Evolutionary conservation across 2,113 vertebrate species (phyloP), one percentile per base, ranked within the genome.

Genomic region (Muscicapa adusta): DNA sequence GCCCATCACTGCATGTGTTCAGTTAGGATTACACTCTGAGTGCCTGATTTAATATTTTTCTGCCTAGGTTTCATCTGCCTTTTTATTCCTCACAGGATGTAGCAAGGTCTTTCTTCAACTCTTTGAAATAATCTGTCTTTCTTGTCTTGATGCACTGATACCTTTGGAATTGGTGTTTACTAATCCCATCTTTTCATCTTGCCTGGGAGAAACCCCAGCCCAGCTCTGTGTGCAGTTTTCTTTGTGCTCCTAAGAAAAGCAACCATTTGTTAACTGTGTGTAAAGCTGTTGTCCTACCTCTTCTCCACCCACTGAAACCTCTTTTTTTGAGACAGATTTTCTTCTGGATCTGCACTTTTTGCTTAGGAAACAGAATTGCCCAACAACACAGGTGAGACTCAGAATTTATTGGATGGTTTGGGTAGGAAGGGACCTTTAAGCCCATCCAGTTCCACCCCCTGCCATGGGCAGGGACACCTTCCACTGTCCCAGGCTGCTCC

Each of bases 401-500:
- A 3, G 8, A 62, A 62, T 53, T 88, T 26, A 31, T 1, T 13
- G 51, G 33, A 36, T 24, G 43, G 17, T 54, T 90, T 67, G 33
- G 3, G 15, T 45, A 23, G 61, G 71, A 71, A 73, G 13, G 40
- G 34, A 34, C 65, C 51, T 70, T n/a, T 48, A 61, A 42, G 10
- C 7, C 4, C 28, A 63, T 42, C 36, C 2, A 1, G 1, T 47
- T 4, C 54, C 33, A 36, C 22, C 7, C 7, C 5, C 18, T 68
- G 19, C n/a, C 50, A 4, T 2, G 10, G 24, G 14, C 89, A 73
- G 25, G 61, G 61, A 62, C 71, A 31, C 17, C 36, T 63, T 2
- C n/a, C 54, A 36, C 26, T 3, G 1, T 1, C 9, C 9, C 88
- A 68, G 29, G 6, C 0, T 83, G 10, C 3, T 45, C 62, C 5